Evolutionary conservation across 1,140 invertebrate genomes (phyloP), one percentile per base, ranked within the genome.

Genomic region (Hetaerina americana): DNA sequence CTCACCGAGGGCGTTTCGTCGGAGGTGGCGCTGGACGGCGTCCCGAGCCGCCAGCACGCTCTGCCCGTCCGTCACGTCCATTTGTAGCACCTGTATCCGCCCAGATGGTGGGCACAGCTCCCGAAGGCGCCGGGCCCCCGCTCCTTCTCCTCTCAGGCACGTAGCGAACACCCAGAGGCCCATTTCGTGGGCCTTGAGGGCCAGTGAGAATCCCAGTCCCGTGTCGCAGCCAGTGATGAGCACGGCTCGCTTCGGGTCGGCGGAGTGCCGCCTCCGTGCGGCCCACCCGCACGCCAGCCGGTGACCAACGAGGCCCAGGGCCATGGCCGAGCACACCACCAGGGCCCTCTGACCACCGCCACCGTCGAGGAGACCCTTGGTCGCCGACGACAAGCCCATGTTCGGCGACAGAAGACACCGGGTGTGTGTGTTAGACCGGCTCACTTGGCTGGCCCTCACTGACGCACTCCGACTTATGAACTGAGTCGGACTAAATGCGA

Each of bases 141-240:
- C 78, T 6, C 84, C 78, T 1, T 85, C 80, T 0, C 82, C 81
- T 6, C 84, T 77, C 26, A 92, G 82, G 78, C 92, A 90, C 2
- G 89, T 87, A 15, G 92, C 92, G 10, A 91, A 78, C 0, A 91
- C 90, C 8, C 81, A 79, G 27, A 88, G 83, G 0, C 89, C 89
- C 66, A 85, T 78, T 24, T 85, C 78, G 22, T 82, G 81, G 28
- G 85, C 82, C 67, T 90, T 82, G 6, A 86, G 78, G 0, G 90
- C 89, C n/a, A 90, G 76, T 0, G 86, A 87, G 80, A 86, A 91
- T 26, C 92, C 92, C n/a, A 94, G 81, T 5, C 92, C 92, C 72
- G 90, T 91, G 79, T 94, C 91, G 77, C 92, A 94, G 66, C 92
- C 92, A 25, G 90, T 92, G 71, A 93, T 87, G 5, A 91, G 81